Evolutionary conservation across 2,797 vertebrate species (phyloP), one percentile per base, ranked within the genome.

Genomic region (Enteromius radiatus): DNA sequence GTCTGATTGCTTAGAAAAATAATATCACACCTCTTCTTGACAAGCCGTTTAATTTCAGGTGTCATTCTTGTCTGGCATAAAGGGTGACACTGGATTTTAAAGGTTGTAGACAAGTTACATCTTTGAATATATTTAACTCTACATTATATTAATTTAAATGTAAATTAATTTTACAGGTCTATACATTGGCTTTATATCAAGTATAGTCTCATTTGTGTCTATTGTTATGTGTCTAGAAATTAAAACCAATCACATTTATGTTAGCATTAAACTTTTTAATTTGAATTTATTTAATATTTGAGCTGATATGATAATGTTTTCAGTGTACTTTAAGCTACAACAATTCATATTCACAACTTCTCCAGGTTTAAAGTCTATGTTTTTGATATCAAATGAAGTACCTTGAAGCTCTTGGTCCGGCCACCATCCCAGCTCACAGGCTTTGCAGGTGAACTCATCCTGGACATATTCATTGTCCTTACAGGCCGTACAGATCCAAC

Each of bases 391-490:
- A n/a, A n/a, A 28, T 28, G 9, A 76, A 31, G 33, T 95, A 99
- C 98, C 97, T 96, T 95, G 97, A 75, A 99, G 94, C 1, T 96
- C 94, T 36, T 94, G 85, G 21, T 96, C 96, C 0, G 98, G 98
- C 98, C 98, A 99, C 97, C 97, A 99, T 79, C 98, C 98, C 83
- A 99, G 91, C 45, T 98, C 97, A 87, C 98, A 99, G 0, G 98
- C 97, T 92, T 97, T 98, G 91, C 98, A 99, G 10, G 98, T 99
- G 88, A 99, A 99, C 90, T 99, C 98, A 76, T 99, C 98, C 91
- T 97, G 97, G 86, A 98, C 97, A 17, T 92, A 95, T 78, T 99
- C 98, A 3, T 99, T 99, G 90, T 99, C 98, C 83, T 99, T 99
- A 88, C 98, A 99, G 26, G 96, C 95, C 0, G 98, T 99, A 88